Percentiles rank a stretch among this genome's conserved stretches.
These are phyloP conservation scores for Hoplodrina ambigua DNA, from an alignment of 2,888 invertebrate species.

Conservation along the genomic window DNA sequence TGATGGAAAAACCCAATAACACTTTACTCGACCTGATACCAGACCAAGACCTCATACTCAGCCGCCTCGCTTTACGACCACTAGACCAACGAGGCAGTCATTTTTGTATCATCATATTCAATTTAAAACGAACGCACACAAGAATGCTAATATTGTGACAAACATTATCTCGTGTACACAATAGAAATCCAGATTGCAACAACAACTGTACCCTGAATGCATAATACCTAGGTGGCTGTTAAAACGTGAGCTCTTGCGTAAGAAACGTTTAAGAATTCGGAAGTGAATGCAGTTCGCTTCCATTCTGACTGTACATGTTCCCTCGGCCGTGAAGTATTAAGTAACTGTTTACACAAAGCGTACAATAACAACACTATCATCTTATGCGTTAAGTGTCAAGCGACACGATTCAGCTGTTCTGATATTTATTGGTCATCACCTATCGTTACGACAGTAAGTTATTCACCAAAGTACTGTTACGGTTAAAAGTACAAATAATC, in stretches of 20 bases:
- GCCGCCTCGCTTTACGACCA: too few species aligned
- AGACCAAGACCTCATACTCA: too few species aligned
- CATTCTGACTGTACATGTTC: slow-evolving; percentile 72
- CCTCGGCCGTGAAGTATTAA: slow-evolving; percentile 76
- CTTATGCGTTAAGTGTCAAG: slow-evolving; percentile 32
- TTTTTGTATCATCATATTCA: background rate
- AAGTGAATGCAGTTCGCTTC: slow-evolving; percentile 80
- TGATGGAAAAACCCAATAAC: too few species aligned
- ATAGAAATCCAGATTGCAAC: slow-evolving; percentile 61
- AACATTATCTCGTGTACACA: slow-evolving; percentile 52
- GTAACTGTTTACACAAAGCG: slow-evolving; percentile 72
- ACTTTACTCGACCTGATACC: too few species aligned
- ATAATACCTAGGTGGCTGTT: slow-evolving; percentile 58
- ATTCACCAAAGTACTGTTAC: slow-evolving; percentile 7
- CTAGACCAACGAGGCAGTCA: too few species aligned
- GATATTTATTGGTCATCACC: slow-evolving; percentile 13
- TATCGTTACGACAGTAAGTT: background rate
- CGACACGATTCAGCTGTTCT: slow-evolving; percentile 29
- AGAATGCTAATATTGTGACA: slow-evolving; percentile 55
- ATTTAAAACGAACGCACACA: slow-evolving; percentile 15
- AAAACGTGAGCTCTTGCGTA: slow-evolving; percentile 67
- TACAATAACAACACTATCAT: slow-evolving; percentile 46
- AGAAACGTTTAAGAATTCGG: slow-evolving; percentile 75
- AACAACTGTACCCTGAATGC: slow-evolving; percentile 56
- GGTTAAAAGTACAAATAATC: slow-evolving; percentile 4